Evolutionary conservation across 1,140 invertebrate genomes (phyloP).

Genomic region (Marisa cornuarietis): DNA sequence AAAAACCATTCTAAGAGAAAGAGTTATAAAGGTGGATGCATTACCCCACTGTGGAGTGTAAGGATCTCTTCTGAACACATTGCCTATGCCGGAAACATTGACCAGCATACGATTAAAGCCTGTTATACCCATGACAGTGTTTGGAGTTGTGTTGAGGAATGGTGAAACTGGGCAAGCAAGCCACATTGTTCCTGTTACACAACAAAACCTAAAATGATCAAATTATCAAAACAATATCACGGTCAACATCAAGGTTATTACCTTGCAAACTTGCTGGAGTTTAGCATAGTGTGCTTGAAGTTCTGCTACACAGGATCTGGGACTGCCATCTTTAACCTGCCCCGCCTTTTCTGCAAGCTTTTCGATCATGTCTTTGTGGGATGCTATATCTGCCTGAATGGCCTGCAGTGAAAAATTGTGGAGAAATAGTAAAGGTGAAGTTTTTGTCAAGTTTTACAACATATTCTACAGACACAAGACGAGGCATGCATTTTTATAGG

Average conservation of each 20-base stretch:
- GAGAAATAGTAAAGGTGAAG: not conserved
- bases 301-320: slow-evolving; percentile 46
- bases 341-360: slow-evolving; percentile 53
- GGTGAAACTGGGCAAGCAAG: too few species aligned
- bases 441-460: not conserved
- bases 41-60: too few species aligned
- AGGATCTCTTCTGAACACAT: too few species aligned
- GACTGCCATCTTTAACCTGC: slow-evolving; percentile 48
- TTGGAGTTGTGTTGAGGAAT: too few species aligned
- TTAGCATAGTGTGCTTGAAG: slow-evolving; percentile 42
- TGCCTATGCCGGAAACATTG: too few species aligned
- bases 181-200: not conserved
- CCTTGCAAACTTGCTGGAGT: slow-evolving; percentile 40
- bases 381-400: slow-evolving; percentile 50
- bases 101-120: too few species aligned
- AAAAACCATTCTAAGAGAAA: too few species aligned
- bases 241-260: slow-evolving; percentile 10
- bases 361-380: slow-evolving; percentile 52
- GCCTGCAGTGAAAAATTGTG: slow-evolving; percentile 32
- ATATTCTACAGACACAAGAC: not conserved
- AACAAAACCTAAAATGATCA: not conserved
- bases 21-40: too few species aligned
- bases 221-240: too few species aligned
- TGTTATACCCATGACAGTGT: too few species aligned
- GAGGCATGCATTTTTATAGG: not conserved